Percentiles rank a stretch among this genome's conserved stretches.
These are phyloP conservation scores for Henricia sp. DNA, from an alignment of 53 echinoderm and acorn worm genomes.

Conservation along the genomic window DNA sequence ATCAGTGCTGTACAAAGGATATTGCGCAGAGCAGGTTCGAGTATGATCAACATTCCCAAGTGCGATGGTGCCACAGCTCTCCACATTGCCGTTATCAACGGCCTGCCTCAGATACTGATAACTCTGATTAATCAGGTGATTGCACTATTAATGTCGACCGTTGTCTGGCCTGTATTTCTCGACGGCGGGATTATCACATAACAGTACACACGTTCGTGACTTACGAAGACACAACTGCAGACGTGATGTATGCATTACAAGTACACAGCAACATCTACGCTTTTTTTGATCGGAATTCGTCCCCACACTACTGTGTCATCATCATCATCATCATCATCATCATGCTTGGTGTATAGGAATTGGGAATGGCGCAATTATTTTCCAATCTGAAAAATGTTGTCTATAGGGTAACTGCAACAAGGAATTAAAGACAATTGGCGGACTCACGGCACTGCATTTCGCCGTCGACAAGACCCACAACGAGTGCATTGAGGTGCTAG, in stretches of 20 bases:
- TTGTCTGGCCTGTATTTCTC: too few relatives aligned
- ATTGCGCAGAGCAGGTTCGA: background rate
- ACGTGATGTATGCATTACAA: too few relatives aligned
- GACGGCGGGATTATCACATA: too few relatives aligned
- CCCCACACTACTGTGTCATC: too few relatives aligned
- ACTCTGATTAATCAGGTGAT: conserved; percentile 48
- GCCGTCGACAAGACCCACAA: conserved; percentile 32
- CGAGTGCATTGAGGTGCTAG: conserved; percentile 49
- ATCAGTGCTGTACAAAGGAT: conserved; percentile 22
- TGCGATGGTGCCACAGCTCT: conserved; percentile 61
- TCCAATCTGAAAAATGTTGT: too few relatives aligned
- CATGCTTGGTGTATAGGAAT: background rate
- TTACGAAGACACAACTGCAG: too few relatives aligned
- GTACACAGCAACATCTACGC: too few relatives aligned
- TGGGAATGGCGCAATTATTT: too few relatives aligned
- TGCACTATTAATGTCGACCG: background rate
- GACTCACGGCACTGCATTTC: conserved; percentile 57
- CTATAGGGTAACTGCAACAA: conserved; percentile 33
- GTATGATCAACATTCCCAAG: conserved; percentile 46
- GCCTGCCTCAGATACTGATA: conserved; percentile 18
- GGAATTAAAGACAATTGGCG: conserved; percentile 30
- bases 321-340: background rate
- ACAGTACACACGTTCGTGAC: too few relatives aligned
- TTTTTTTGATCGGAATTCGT: too few relatives aligned
- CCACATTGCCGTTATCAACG: conserved; percentile 56